These are phyloP conservation scores for Troglohyphantes excavatus DNA, from an alignment of 2,888 invertebrate genomes.

Conservation along the genomic window DNA sequence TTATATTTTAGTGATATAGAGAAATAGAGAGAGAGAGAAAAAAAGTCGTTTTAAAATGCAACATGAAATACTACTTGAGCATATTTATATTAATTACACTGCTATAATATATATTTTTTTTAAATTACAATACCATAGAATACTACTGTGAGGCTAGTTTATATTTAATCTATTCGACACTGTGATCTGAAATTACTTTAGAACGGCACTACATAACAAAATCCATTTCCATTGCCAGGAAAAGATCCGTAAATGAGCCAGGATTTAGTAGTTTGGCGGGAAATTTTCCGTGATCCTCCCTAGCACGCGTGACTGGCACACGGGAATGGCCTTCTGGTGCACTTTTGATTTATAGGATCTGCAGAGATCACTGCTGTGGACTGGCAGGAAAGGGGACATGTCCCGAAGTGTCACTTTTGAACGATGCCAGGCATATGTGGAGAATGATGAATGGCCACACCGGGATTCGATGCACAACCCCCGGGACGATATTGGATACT, in stretches of 20 bases:
- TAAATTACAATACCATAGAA: too few relatives aligned
- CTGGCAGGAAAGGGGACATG: neutral
- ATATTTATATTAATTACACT: too few relatives aligned
- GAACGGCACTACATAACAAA: too few relatives aligned
- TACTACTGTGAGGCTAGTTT: too few relatives aligned
- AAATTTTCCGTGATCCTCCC: conserved; percentile 28
- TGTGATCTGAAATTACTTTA: too few relatives aligned
- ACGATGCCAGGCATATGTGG: conserved; percentile 15
- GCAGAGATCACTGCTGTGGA: neutral
- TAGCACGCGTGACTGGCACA: conserved; percentile 22
- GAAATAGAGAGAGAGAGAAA: too few relatives aligned
- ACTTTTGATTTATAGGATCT: conserved; percentile 45
- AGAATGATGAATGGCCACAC: conserved; percentile 36
- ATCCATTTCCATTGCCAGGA: too few relatives aligned
- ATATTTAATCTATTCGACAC: too few relatives aligned
- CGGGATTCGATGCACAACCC: conserved; percentile 3
- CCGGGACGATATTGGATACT: conserved; percentile 57
- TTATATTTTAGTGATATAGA: too few relatives aligned
- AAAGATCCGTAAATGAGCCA: neutral
- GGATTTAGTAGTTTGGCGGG: neutral
- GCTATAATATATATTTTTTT: too few relatives aligned
- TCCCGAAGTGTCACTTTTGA: neutral
- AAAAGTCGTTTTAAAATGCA: too few relatives aligned
- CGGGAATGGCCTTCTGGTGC: conserved; percentile 7
- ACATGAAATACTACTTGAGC: too few relatives aligned